Evolutionary conservation across 1,140 invertebrate species (phyloP), one percentile per base, ranked within the genome.

Genomic region (Pogonomyrmex californicus): DNA sequence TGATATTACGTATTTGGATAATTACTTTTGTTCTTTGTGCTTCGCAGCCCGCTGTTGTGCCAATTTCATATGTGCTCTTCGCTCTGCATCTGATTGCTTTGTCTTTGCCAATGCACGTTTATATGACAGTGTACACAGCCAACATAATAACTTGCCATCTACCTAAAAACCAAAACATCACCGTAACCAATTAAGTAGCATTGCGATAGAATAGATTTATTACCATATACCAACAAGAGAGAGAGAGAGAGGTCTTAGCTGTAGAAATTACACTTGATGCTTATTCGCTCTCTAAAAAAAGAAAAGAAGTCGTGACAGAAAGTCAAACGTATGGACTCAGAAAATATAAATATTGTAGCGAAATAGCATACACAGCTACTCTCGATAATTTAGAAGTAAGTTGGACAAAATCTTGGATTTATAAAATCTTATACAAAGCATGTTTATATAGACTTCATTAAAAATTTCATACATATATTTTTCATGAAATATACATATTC

Each of bases 81-180:
- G 96, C 62, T 97, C 97, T 23, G 97, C 96, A 91, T 98, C 97
- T 14, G 97, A 97, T 91, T 98, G 98, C 95, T 98, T 99, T 56
- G 98, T 98, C 93, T 98, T 98, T 1, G 98, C 98, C 91, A 99
- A 93, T 0, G 99, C 98, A 91, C 98, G 96, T 95, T 99, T 99
- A 92, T 98, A 98, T 0, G 99, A 99, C 87, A 99, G 96, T 12
- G 99, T 99, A 95, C 99, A 99, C 9, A 99, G 96, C 99, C 99
- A 99, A 95, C 99, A 99, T 54, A 99, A 96, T 58, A 99, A 94
- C 95, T 99, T 99, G 1, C 99, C 99, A 96, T 99, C 98, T 73
- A 99, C 98, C 98, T 99, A 95, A 60, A 96, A 95, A 93, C 81
- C 85, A 85, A 86, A 88, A 90, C 38, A 87, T 85, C 49, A 66